Conservation (phyloP, 2,797 vertebrate genomes). For the Liparis tanakae region DNA sequence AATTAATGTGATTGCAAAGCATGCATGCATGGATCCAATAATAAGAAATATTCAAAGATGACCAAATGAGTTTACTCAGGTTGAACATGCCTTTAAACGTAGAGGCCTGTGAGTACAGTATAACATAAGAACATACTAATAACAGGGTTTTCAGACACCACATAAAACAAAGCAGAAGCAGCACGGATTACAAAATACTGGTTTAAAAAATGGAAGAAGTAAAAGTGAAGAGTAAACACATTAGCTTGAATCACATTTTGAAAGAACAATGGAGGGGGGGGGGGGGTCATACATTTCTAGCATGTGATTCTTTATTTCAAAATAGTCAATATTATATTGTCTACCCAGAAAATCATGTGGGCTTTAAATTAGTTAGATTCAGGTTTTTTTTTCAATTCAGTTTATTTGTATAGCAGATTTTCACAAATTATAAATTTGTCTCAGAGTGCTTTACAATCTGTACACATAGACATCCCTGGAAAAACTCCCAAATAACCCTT, state of each 20-base stretch:
- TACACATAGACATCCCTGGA: too few relatives aligned
- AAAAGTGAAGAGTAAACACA: conserved; percentile 1
- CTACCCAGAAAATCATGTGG: not conserved
- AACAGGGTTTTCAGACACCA: not conserved
- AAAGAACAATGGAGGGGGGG: not conserved
- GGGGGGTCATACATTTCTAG: not conserved
- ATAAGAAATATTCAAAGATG: not conserved
- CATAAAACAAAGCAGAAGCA: not conserved
- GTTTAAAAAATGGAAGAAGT: not conserved
- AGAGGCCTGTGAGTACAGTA: not conserved
- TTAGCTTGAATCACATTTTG: not conserved
- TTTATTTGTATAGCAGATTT: too few relatives aligned
- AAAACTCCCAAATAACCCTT: too few relatives aligned
- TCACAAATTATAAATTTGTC: too few relatives aligned
- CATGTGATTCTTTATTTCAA: not conserved
- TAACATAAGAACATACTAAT: not conserved
- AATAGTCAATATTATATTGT: not conserved
- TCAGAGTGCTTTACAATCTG: too few relatives aligned
- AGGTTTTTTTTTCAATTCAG: too few relatives aligned
- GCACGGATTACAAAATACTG: not conserved
- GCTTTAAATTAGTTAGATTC: not conserved
- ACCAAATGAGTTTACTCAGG: not conserved
- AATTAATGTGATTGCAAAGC: not conserved
- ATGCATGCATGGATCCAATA: not conserved
- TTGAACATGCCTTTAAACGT: not conserved